A percentile compares a stretch with the other conserved stretches of the same genome.
Evolutionary conservation across 2,888 invertebrate genomes (phyloP).

Genomic region (Lasiommata megera): DNA sequence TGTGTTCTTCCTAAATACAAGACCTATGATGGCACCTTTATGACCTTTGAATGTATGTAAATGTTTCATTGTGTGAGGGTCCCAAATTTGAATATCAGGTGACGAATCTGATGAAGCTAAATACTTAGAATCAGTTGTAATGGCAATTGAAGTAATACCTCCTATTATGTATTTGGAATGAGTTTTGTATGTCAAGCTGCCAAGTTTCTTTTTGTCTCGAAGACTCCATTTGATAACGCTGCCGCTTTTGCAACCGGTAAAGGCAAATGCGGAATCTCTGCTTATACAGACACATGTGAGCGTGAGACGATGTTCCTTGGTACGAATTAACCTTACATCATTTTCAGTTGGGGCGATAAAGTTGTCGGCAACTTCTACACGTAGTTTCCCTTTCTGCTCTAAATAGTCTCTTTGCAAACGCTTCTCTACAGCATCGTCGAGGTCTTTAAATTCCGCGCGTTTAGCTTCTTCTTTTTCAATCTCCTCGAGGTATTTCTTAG

Average conservation of each 20-base stretch:
- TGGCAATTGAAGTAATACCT: conserved; percentile 84
- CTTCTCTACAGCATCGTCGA: conserved; percentile 85
- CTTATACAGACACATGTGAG: conserved; percentile 91
- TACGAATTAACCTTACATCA: conserved; percentile 81
- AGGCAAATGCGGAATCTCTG: conserved; percentile 86
- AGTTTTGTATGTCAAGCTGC: conserved; percentile 72
- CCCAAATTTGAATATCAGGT: conserved; percentile 90
- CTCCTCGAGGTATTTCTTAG: conserved; percentile 94
- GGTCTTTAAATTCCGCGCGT: conserved; percentile 83
- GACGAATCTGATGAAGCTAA: conserved; percentile 82
- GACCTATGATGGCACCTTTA: conserved; percentile 85
- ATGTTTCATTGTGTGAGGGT: conserved; percentile 87
- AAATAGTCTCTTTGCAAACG: conserved; percentile 92
- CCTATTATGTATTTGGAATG: conserved; percentile 66
- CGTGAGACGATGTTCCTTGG: conserved; percentile 89
- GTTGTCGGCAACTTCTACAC: conserved; percentile 86
- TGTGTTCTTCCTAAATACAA: conserved; percentile 92
- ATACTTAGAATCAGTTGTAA: conserved; percentile 91
- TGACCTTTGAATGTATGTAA: conserved; percentile 92
- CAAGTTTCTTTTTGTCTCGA: conserved; percentile 83
- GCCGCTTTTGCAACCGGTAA: conserved; percentile 94
- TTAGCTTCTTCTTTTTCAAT: conserved; percentile 90
- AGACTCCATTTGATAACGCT: conserved; percentile 92
- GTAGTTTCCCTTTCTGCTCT: conserved; percentile 91
- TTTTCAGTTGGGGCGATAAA: conserved; percentile 51